These are phyloP conservation scores for Drosophila bunnanda DNA, from an alignment of 2,888 invertebrate genomes.

Conservation along the genomic window DNA sequence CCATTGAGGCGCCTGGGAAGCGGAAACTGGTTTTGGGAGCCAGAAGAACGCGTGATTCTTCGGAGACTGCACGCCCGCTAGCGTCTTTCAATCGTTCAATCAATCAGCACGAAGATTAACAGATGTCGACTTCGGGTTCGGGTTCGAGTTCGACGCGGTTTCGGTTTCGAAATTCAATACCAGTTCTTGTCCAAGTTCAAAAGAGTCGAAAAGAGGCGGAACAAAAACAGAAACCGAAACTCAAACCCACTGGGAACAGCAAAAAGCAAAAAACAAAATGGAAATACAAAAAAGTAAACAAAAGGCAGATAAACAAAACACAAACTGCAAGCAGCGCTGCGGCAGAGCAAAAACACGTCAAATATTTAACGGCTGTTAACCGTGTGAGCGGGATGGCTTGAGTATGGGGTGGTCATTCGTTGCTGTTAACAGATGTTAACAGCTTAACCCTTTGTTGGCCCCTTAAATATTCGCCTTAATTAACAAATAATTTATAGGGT, in stretches of 20 bases:
- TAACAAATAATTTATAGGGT: too few relatives aligned
- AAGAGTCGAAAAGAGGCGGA: slow-evolving; percentile 50
- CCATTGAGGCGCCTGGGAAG: slow-evolving; percentile 61
- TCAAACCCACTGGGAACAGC: slow-evolving; percentile 2
- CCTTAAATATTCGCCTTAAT: too few relatives aligned
- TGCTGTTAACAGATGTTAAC: slow-evolving; percentile 50
- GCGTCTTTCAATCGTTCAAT: slow-evolving; percentile 34
- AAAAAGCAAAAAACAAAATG: slow-evolving; percentile 8
- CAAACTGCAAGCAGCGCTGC: slow-evolving; percentile 28
- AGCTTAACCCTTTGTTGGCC: slow-evolving; percentile 17
- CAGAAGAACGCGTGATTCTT: slow-evolving; percentile 22
- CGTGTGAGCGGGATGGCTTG: slow-evolving; percentile 6
- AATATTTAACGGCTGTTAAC: slow-evolving; percentile 27
- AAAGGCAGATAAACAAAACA: slow-evolving; percentile 24
- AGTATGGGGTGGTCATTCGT: slow-evolving; percentile 58
- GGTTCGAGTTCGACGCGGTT: slow-evolving; percentile 2
- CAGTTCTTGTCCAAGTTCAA: slow-evolving; percentile 74
- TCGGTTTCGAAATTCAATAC: slow-evolving; percentile 45
- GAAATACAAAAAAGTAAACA: slow-evolving; percentile 22
- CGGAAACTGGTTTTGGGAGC: slow-evolving; percentile 56
- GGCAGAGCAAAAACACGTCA: slow-evolving; percentile 25
- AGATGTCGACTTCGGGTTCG: slow-evolving; percentile 9
- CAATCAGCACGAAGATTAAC: slow-evolving; percentile 26
- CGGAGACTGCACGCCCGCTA: slow-evolving; percentile 15
- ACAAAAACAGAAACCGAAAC: slow-evolving; percentile 53